Evolutionary conservation across 2,888 invertebrate genomes (phyloP), one percentile per base, ranked within the genome.

Genomic region (Eupithecia pulchellata): DNA sequence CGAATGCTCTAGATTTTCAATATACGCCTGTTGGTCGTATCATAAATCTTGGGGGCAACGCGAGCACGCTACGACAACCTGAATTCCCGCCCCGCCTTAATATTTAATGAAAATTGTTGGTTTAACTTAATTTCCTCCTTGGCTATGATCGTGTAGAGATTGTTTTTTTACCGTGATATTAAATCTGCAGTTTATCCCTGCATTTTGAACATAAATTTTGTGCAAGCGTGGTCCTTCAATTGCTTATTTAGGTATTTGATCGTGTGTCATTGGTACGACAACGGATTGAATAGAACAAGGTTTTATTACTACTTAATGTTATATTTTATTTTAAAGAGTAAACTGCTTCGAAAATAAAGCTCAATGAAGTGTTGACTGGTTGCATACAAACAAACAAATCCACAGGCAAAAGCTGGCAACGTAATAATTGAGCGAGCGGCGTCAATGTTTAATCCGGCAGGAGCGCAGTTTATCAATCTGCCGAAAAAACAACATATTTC

Each of bases 401-500:
- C 67, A 29, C 57, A 47, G 72, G 70, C 76, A 69, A 82, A 85
- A 85, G 84, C 82, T 84, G 81, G 79, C 84, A 87, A 68, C 69
- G 69, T 68, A 67, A 86, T 91, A 91, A 91, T 91, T 89, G 91
- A 91, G 90, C 89, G 84, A 82, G 84, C 84, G 82, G 81, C 90
- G 86, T 92, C 91, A 90, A 90, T 91, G 91, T 92, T 92, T 91
- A 93, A 93, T 93, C 91, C 89, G 83, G 85, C 85, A 81, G 84
- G 81, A 86, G 81, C 86, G 88, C 87, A 91, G 93, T 93, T 92
- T 92, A 93, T 94, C 93, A 93, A 93, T 93, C 92, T 86, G 79
- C 79, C 87, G 89, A 91, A 93, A 93, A 94, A 94, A 93, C 93
- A 93, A 93, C 94, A 93, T 92, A 94, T 94, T 94, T 94, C 94